Evolutionary conservation across 2,888 invertebrate genomes (phyloP).

Genomic region (Gryllus longicercus): DNA sequence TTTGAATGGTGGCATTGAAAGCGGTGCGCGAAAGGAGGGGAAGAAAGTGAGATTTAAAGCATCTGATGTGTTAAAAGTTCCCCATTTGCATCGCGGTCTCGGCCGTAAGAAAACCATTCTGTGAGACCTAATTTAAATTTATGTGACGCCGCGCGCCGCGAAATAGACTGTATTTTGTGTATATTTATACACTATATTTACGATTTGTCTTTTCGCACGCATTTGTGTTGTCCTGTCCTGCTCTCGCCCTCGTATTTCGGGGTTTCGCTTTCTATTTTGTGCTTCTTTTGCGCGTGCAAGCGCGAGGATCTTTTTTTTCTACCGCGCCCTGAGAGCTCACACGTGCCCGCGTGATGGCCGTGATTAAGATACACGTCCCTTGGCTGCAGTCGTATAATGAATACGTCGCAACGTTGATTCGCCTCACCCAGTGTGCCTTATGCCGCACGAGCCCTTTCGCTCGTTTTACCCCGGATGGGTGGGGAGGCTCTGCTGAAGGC

Average conservation of each 20-base stretch:
- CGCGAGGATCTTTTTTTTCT: neutral
- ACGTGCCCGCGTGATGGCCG: neutral
- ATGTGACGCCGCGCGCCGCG: neutral
- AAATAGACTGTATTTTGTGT: neutral
- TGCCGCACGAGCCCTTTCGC: no score
- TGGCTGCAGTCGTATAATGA: neutral
- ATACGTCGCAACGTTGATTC: neutral
- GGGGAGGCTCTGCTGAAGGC: no score
- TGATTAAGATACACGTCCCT: neutral
- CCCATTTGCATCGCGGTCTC: neutral
- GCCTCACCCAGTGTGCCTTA: no score
- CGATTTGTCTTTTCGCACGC: constrained; percentile 1
- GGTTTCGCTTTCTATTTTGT: neutral
- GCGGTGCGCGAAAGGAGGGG: neutral
- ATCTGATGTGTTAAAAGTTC: neutral
- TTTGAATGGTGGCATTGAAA: neutral
- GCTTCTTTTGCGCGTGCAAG: neutral
- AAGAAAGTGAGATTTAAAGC: neutral
- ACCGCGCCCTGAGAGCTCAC: neutral
- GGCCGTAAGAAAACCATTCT: neutral
- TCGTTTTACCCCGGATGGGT: no score
- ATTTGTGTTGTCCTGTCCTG: neutral
- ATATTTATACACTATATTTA: neutral
- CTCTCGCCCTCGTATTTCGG: neutral
- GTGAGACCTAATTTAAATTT: neutral